Evolutionary conservation across 2,888 invertebrate genomes (phyloP).

Genomic region (Schrankia costaestrigalis): DNA sequence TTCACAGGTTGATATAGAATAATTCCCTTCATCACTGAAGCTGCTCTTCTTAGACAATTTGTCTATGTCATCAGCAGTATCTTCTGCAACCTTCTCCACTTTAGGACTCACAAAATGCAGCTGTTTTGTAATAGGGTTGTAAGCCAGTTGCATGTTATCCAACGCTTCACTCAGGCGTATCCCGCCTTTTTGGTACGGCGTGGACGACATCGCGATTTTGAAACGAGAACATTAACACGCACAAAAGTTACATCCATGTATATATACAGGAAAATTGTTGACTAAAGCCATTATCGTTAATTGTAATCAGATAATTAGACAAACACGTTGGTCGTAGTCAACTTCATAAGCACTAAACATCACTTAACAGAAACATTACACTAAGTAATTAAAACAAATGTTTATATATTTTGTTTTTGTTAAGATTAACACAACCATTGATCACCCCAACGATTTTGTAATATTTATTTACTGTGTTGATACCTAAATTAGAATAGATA

Average conservation of each 20-base stretch:
- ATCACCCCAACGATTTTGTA: slow-evolving; percentile 17
- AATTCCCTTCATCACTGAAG: slow-evolving; percentile 76
- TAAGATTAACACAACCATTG: slow-evolving; percentile 22
- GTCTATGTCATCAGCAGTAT: slow-evolving; percentile 61
- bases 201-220: slow-evolving; percentile 57
- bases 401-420: slow-evolving; percentile 34
- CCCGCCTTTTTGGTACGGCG: slow-evolving; percentile 75
- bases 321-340: slow-evolving; percentile 15
- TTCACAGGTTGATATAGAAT: slow-evolving; percentile 74
- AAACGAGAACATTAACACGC: slow-evolving; percentile 34
- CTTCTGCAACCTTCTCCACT: slow-evolving; percentile 55
- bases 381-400: slow-evolving; percentile 19
- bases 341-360: slow-evolving; percentile 13
- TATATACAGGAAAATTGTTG: slow-evolving; percentile 31
- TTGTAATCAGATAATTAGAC: slow-evolving; percentile 12
- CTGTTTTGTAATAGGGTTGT: slow-evolving; percentile 87
- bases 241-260: slow-evolving; percentile 54
- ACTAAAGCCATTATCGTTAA: slow-evolving; percentile 41
- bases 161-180: slow-evolving; percentile 85
- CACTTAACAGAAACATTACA: slow-evolving; percentile 23
- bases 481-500: slow-evolving; percentile 4
- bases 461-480: slow-evolving; percentile 18
- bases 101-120: slow-evolving; percentile 82
- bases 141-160: slow-evolving; percentile 87
- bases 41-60: slow-evolving; percentile 75